These are phyloP conservation scores for Dryococelus australis DNA, from an alignment of 2,888 invertebrate genomes.

Conservation along the genomic window DNA sequence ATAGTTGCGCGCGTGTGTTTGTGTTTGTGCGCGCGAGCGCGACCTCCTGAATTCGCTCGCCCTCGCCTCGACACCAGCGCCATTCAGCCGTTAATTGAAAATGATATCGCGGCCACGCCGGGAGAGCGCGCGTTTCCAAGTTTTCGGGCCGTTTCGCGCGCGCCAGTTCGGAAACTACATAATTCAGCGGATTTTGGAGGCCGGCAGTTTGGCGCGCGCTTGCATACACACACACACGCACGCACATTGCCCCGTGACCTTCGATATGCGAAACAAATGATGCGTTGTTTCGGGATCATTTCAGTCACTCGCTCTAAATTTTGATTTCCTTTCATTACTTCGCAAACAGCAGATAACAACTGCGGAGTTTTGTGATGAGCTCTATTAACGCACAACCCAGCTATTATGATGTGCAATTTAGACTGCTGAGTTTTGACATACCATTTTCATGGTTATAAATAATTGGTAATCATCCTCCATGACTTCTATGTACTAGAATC, in stretches of 20 bases:
- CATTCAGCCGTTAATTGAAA: conserved; percentile 9
- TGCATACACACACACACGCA: no score
- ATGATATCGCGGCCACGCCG: neutral
- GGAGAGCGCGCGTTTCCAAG: neutral
- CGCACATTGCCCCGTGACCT: neutral
- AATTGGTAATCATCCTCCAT: no score
- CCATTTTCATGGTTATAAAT: no score
- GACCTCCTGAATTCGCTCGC: neutral
- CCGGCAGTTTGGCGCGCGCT: neutral
- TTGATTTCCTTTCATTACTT: neutral
- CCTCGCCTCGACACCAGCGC: neutral
- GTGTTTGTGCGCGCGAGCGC: neutral
- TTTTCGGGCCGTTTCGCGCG: conserved; percentile 1
- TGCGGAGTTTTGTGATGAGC: neutral
- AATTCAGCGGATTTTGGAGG: neutral
- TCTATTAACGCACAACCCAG: no score
- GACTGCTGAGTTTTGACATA: no score
- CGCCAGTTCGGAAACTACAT: neutral
- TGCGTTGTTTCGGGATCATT: neutral
- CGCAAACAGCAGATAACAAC: neutral
- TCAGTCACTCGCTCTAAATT: neutral
- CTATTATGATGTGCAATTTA: no score
- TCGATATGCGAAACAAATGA: neutral
- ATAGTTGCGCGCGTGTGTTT: no score
- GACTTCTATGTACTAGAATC: no score